These are phyloP conservation scores for Dione vanillae DNA, from an alignment of 2,888 invertebrate genomes.

Conservation along the genomic window DNA sequence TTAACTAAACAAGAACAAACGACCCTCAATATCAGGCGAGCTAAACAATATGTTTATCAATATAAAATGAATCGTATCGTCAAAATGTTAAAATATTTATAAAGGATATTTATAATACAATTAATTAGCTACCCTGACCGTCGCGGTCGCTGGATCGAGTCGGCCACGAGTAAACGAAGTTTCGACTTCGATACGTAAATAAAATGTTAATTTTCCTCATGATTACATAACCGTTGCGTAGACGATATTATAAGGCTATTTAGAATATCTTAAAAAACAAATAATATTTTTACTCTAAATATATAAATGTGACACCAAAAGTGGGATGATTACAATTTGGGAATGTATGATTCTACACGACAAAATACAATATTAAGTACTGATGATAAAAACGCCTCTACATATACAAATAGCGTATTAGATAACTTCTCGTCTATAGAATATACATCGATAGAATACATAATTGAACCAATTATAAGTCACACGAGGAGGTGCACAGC, in stretches of 20 bases:
- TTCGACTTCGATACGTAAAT: constrained; percentile 54
- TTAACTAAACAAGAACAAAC: constrained; percentile 76
- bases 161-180: constrained; percentile 60
- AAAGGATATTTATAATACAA: constrained; percentile 61
- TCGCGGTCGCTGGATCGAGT: constrained; percentile 66
- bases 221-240: constrained; percentile 70
- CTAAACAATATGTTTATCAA: constrained; percentile 73
- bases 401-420: constrained; percentile 71
- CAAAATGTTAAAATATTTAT: constrained; percentile 70
- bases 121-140: constrained; percentile 71
- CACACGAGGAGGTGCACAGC: constrained; percentile 33
- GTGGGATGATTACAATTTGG: constrained; percentile 81
- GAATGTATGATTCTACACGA: constrained; percentile 82
- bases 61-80: constrained; percentile 69
- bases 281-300: constrained; percentile 76
- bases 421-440: constrained; percentile 61
- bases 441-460: constrained; percentile 55
- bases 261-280: constrained; percentile 78
- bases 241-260: constrained; percentile 70
- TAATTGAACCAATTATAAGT: constrained; percentile 52
- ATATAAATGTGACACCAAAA: constrained; percentile 73
- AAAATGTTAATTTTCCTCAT: constrained; percentile 61
- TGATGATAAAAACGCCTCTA: constrained; percentile 75
- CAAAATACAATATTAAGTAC: constrained; percentile 82
- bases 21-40: constrained; percentile 70